Percentiles rank a stretch among this genome's conserved stretches.
Evolutionary conservation across 2,113 vertebrate genomes (phyloP).

Genomic region (Lipophrys pholis): DNA sequence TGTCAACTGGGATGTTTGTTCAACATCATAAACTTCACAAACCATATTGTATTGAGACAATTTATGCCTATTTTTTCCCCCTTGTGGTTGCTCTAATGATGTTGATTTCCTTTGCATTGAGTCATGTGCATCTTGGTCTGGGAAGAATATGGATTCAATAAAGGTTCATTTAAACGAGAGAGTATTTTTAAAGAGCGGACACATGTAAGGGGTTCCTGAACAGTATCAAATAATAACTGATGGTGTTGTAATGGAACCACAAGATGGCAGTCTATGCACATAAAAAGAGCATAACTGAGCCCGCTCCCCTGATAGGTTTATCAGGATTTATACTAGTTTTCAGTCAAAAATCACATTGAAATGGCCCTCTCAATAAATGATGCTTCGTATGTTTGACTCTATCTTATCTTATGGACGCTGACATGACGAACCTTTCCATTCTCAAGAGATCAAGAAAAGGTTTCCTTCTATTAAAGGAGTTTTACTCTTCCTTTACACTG

Average conservation of each 20-base stretch:
- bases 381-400: background rate
- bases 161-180: too few relatives aligned
- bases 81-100: background rate
- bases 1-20: background rate
- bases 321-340: conserved; percentile 11
- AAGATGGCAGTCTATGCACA: conserved; percentile 59
- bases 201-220: too few relatives aligned
- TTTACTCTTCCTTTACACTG: too few relatives aligned
- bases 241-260: conserved; percentile 12
- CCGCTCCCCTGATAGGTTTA: background rate
- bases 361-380: conserved; percentile 2
- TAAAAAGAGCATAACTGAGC: background rate
- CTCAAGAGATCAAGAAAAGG: too few relatives aligned
- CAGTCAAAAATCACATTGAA: conserved; percentile 3
- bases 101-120: too few relatives aligned
- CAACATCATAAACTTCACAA: background rate
- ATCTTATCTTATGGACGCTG: too few relatives aligned
- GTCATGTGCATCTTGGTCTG: too few relatives aligned
- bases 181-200: too few relatives aligned
- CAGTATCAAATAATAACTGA: too few relatives aligned
- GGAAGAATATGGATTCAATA: too few relatives aligned
- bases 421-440: too few relatives aligned
- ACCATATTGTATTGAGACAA: background rate
- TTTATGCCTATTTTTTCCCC: background rate
- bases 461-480: too few relatives aligned